Percentiles rank a stretch among this genome's conserved stretches.
Conservation (phyloP, 1,140 invertebrate genomes). For the Orchestia grillus region DNA sequence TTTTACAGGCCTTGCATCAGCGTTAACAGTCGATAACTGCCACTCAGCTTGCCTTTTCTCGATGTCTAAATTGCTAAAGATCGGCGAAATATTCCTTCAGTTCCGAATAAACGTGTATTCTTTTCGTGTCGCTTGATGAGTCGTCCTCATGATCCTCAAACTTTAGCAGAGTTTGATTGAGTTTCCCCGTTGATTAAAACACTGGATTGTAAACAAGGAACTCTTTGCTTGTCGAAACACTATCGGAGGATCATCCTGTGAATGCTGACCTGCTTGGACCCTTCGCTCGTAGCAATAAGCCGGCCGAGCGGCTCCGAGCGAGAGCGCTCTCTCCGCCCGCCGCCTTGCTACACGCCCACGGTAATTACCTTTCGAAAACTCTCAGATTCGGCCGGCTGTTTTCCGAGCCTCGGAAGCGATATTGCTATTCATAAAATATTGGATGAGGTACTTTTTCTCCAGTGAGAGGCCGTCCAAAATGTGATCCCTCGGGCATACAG, state of each 20-base stretch:
- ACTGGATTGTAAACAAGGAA: constrained; percentile 46
- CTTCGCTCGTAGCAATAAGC: constrained; percentile 30
- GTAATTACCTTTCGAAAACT: constrained; percentile 48
- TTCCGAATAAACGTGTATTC: constrained; percentile 28
- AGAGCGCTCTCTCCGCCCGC: not conserved
- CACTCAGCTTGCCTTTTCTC: not conserved
- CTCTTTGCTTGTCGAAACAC: constrained; percentile 50
- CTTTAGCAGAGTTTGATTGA: constrained; percentile 43
- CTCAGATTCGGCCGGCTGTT: constrained; percentile 47
- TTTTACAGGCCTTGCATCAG: not conserved
- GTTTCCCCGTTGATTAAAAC: constrained; percentile 52
- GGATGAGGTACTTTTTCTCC: constrained; percentile 44
- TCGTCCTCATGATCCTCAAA: constrained; percentile 45
- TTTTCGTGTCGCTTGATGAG: constrained; percentile 56
- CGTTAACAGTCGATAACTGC: not conserved
- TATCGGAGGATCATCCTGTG: constrained; percentile 8
- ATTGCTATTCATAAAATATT: constrained; percentile 56
- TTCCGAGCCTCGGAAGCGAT: constrained; percentile 41
- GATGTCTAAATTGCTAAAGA: not conserved
- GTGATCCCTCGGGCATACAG: not conserved
- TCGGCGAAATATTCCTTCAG: constrained; percentile 2
- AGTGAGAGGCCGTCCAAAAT: not conserved
- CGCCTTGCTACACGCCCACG: not conserved
- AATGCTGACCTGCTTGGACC: not conserved
- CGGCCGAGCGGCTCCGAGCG: not conserved